A percentile compares a stretch with the other conserved stretches of the same genome.
Evolutionary conservation across 2,113 vertebrate species (phyloP).

Genomic region (Toxotes chatareus): DNA sequence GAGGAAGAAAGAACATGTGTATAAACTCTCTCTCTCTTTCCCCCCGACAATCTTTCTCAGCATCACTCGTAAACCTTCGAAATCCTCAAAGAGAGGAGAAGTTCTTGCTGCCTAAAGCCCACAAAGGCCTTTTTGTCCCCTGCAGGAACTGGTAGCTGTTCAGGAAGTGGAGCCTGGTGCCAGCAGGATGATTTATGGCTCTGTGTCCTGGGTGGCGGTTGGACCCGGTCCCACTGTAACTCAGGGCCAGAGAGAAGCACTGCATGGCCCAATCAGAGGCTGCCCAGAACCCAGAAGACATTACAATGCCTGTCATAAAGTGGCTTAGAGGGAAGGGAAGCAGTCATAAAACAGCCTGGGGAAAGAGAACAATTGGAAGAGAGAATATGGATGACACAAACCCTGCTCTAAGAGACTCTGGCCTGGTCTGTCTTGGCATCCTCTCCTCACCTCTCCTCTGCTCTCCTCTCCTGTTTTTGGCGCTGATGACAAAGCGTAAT

Average conservation of each 20-base stretch:
- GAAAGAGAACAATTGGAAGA: slow-evolving; percentile 92
- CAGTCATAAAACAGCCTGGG: slow-evolving; percentile 87
- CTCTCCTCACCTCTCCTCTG: slow-evolving; percentile 82
- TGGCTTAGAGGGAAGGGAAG: slow-evolving; percentile 89
- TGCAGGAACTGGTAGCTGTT: slow-evolving; percentile 87
- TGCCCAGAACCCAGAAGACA: slow-evolving; percentile 89
- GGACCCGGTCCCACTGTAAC: slow-evolving; percentile 95
- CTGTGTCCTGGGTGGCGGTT: slow-evolving; percentile 94
- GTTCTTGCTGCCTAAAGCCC: slow-evolving; percentile 79
- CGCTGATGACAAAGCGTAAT: slow-evolving; percentile 90
- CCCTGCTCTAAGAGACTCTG: slow-evolving; percentile 89
- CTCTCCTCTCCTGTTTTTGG: slow-evolving; percentile 88
- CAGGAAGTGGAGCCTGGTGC: slow-evolving; percentile 90
- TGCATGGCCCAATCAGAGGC: slow-evolving; percentile 89
- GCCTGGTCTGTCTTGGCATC: slow-evolving; percentile 77
- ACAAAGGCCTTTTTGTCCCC: slow-evolving; percentile 94
- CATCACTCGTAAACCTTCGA: slow-evolving; percentile 80
- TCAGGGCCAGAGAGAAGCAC: slow-evolving; percentile 88
- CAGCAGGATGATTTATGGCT: slow-evolving; percentile 99
- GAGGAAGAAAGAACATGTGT: slow-evolving; percentile 24
- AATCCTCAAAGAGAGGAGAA: slow-evolving; percentile 71
- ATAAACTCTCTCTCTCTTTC: slow-evolving; percentile 27
- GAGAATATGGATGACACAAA: slow-evolving; percentile 91
- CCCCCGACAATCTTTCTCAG: slow-evolving; percentile 46
- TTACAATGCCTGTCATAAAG: slow-evolving; percentile 98